Evolutionary conservation across 2,888 invertebrate species (phyloP).

Genomic region (Dicyrtoma fusca): DNA sequence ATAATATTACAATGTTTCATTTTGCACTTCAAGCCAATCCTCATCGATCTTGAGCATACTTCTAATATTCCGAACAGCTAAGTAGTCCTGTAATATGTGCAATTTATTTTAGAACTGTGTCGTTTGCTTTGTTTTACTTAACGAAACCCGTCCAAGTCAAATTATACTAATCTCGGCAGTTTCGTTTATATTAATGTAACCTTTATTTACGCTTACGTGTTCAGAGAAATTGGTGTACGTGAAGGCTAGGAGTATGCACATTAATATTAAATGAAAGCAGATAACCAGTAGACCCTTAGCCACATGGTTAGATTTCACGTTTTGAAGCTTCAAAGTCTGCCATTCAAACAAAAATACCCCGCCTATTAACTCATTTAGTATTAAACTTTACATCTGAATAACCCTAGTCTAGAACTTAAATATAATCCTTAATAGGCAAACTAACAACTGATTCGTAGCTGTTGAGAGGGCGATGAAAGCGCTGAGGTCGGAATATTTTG

Average conservation of each 20-base stretch:
- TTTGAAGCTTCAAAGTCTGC: background rate
- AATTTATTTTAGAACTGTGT: too few relatives aligned
- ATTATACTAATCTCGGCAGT: too few relatives aligned
- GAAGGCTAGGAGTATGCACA: slow-evolving; percentile 1
- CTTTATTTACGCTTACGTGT: slow-evolving; percentile 8
- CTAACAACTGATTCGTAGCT: background rate
- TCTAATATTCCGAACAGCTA: background rate
- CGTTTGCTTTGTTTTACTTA: too few relatives aligned
- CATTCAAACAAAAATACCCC: background rate
- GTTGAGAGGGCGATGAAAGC: slow-evolving; percentile 14
- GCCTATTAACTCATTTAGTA: too few relatives aligned
- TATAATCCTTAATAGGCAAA: background rate
- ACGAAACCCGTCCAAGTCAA: too few relatives aligned
- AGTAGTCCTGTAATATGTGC: slow-evolving; percentile 14
- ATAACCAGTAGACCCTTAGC: background rate
- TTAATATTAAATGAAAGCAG: background rate
- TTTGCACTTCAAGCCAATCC: background rate
- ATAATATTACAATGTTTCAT: background rate
- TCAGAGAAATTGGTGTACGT: slow-evolving; percentile 20
- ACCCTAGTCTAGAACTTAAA: too few relatives aligned
- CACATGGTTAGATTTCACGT: background rate
- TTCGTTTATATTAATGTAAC: too few relatives aligned
- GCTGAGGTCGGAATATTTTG: background rate
- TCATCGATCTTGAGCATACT: background rate
- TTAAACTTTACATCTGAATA: too few relatives aligned